Evolutionary conservation across 1,140 invertebrate species (phyloP).

Genomic region (Cheumatopsyche charites): DNA sequence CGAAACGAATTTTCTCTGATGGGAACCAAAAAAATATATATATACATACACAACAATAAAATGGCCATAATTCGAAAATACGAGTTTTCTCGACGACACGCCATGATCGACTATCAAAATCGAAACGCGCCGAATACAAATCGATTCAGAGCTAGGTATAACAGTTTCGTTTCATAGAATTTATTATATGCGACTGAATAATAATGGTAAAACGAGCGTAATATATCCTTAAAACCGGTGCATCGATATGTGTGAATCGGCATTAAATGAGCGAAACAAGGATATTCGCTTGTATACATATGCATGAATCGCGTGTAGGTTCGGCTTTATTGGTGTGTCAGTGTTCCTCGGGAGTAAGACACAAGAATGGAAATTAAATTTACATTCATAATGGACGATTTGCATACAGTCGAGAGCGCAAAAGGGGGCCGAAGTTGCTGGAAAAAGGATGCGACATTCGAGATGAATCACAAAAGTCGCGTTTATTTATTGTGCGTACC

Average conservation of each 20-base stretch:
- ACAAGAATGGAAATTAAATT: conserved; percentile 28
- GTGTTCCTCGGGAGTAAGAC: conserved; percentile 24
- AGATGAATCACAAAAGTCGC: not conserved
- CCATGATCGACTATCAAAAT: too few relatives aligned
- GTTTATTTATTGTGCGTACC: not conserved
- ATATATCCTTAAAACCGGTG: not conserved
- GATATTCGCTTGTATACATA: not conserved
- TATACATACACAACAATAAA: too few relatives aligned
- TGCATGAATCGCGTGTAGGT: conserved; percentile 18
- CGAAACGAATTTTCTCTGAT: too few relatives aligned
- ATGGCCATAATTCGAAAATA: too few relatives aligned
- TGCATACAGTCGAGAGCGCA: conserved; percentile 21
- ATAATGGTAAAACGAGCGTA: too few relatives aligned
- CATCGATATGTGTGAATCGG: not conserved
- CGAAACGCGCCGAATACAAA: too few relatives aligned
- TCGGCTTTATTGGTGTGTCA: conserved; percentile 26
- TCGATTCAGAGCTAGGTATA: too few relatives aligned
- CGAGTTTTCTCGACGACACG: too few relatives aligned
- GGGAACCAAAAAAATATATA: too few relatives aligned
- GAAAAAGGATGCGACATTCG: not conserved
- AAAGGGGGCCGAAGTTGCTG: not conserved
- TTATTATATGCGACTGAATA: too few relatives aligned
- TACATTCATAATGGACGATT: conserved; percentile 27
- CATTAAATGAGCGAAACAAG: not conserved
- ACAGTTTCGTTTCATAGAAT: too few relatives aligned